phyloP scores from a whole-genome alignment of 2,113 vertebrate species.

The Butorides virescens region DNA sequence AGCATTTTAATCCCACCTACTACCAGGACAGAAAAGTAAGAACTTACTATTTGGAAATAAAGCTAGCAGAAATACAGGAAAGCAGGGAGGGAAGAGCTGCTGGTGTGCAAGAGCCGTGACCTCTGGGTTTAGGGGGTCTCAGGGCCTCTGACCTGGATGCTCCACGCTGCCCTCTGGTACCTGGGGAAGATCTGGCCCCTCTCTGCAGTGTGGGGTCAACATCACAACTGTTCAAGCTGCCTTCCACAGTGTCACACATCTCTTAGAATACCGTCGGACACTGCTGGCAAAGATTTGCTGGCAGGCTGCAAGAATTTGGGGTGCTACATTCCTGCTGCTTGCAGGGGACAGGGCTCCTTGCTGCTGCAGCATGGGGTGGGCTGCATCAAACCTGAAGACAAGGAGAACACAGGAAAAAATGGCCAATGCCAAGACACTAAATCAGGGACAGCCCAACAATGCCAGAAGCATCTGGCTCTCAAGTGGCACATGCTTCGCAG shows the following conservation, averaged over 20 bases:
- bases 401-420: background rate
- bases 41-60: background rate
- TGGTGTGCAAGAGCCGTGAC: background rate
- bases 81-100: background rate
- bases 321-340: background rate
- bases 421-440: background rate
- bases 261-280: accelerated
- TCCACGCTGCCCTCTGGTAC: background rate
- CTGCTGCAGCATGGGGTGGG: background rate
- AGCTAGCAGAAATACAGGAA: background rate
- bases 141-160: background rate
- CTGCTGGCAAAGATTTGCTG: background rate
- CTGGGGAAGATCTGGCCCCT: background rate
- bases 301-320: background rate
- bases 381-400: accelerated
- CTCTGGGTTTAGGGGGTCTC: background rate
- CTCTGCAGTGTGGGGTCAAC: background rate
- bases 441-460: background rate
- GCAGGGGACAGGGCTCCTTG: background rate
- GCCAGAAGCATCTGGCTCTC: background rate
- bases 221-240: background rate
- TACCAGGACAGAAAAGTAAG: background rate
- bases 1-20: conserved; percentile 33
- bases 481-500: accelerated
- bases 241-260: background rate